Evolutionary conservation across 2,888 invertebrate genomes (phyloP).

Genomic region (Drosophila histrio): DNA sequence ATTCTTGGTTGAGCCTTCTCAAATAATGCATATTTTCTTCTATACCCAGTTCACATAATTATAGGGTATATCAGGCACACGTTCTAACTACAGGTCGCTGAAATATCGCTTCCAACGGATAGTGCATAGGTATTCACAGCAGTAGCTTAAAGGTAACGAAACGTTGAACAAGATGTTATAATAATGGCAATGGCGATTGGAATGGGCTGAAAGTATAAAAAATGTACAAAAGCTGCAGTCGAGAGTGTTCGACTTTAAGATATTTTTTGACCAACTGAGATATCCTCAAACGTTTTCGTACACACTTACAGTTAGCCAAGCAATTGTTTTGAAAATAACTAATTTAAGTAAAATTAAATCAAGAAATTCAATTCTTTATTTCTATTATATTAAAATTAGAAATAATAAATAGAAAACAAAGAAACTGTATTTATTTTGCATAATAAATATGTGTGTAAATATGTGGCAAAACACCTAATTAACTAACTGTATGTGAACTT

Average conservation of each 20-base stretch:
- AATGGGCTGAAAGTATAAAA: background rate
- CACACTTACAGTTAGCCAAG: background rate
- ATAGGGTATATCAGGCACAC: constrained; percentile 5
- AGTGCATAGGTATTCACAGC: constrained; percentile 13
- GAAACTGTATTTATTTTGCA: too few relatives aligned
- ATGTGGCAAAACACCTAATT: too few relatives aligned
- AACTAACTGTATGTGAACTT: too few relatives aligned
- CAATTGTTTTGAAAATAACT: too few relatives aligned
- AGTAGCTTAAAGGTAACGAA: constrained; percentile 36
- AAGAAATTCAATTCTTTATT: too few relatives aligned
- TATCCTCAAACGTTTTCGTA: background rate
- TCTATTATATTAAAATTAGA: too few relatives aligned
- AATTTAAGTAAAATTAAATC: too few relatives aligned
- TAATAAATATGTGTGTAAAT: too few relatives aligned
- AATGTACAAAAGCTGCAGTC: background rate
- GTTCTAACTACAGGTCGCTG: background rate
- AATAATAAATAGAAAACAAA: too few relatives aligned
- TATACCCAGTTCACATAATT: background rate
- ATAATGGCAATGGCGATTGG: constrained; percentile 9
- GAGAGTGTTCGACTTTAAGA: background rate
- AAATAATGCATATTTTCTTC: background rate
- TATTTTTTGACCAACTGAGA: background rate
- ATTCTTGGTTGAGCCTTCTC: background rate
- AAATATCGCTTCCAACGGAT: background rate
- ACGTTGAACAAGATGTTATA: constrained; percentile 17